Percentiles rank a stretch among this genome's conserved stretches.
Evolutionary conservation across 2,113 vertebrate species (phyloP).

Genomic region (Chionomys nivalis): DNA sequence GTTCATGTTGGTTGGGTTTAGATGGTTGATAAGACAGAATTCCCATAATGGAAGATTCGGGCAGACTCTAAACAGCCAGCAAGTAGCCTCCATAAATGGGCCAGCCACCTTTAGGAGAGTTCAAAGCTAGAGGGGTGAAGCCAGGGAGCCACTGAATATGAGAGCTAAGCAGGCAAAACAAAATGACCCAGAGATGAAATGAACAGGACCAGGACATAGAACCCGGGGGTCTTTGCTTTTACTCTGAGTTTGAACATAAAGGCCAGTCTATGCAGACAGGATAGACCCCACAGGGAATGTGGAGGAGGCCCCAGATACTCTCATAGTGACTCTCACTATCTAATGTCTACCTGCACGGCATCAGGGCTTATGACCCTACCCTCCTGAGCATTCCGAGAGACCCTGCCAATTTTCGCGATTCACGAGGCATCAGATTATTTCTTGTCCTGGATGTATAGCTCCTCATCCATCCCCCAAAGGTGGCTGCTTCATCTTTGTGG

Average conservation of each 20-base stretch:
- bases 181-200: rapidly evolving
- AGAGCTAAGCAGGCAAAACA: neutral
- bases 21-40: neutral
- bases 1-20: neutral
- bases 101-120: neutral
- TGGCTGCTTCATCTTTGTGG: neutral
- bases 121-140: neutral
- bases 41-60: neutral
- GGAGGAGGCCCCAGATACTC: neutral
- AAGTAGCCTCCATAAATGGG: neutral
- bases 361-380: rapidly evolving
- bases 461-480: neutral
- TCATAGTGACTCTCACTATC: neutral
- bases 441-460: neutral
- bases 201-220: neutral
- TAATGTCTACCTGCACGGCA: neutral
- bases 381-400: neutral
- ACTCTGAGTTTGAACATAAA: rapidly evolving
- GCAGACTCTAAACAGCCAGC: neutral
- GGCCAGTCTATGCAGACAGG: neutral
- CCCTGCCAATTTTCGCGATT: neutral
- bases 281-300: neutral
- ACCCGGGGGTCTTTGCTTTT: neutral
- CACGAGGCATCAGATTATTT: neutral
- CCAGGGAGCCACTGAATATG: neutral